phyloP scores from a whole-genome alignment of 1,140 invertebrate species.

The Babylonia areolata region DNA sequence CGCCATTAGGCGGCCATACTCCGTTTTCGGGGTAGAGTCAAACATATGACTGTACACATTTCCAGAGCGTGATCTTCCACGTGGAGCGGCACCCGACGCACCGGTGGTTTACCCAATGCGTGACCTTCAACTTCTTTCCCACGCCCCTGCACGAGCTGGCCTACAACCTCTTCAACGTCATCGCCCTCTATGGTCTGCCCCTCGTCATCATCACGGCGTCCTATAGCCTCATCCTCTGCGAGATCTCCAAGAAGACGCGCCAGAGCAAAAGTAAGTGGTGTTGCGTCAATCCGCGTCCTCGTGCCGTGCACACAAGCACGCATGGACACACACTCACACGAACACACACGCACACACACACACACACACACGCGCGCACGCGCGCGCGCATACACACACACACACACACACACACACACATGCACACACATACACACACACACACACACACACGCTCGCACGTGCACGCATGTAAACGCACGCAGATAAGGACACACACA shows the following conservation, averaged over 20 bases:
- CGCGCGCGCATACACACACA: too few relatives aligned
- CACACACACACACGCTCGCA: too few relatives aligned
- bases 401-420: too few relatives aligned
- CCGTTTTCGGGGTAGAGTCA: too few relatives aligned
- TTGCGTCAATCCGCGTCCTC: too few relatives aligned
- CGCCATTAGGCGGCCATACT: not conserved
- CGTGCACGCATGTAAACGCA: too few relatives aligned
- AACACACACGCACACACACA: too few relatives aligned
- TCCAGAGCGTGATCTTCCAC: constrained; percentile 86
- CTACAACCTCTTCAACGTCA: constrained; percentile 86
- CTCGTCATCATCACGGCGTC: constrained; percentile 89
- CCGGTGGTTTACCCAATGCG: constrained; percentile 85
- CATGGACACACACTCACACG: too few relatives aligned
- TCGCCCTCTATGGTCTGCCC: constrained; percentile 90
- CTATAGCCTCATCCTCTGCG: constrained; percentile 88
- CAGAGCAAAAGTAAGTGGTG: constrained; percentile 79
- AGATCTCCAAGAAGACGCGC: constrained; percentile 84
- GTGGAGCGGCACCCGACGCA: constrained; percentile 82
- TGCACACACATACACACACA: too few relatives aligned
- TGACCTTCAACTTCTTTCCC: constrained; percentile 85
- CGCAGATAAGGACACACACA: too few relatives aligned
- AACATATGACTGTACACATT: constrained; percentile 13
- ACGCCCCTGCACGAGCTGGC: constrained; percentile 80
- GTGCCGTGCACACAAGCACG: too few relatives aligned
- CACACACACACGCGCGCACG: too few relatives aligned